Evolutionary conservation across 2,113 vertebrate species (phyloP), one percentile per base, ranked within the genome.

Genomic region (Passer montanus): DNA sequence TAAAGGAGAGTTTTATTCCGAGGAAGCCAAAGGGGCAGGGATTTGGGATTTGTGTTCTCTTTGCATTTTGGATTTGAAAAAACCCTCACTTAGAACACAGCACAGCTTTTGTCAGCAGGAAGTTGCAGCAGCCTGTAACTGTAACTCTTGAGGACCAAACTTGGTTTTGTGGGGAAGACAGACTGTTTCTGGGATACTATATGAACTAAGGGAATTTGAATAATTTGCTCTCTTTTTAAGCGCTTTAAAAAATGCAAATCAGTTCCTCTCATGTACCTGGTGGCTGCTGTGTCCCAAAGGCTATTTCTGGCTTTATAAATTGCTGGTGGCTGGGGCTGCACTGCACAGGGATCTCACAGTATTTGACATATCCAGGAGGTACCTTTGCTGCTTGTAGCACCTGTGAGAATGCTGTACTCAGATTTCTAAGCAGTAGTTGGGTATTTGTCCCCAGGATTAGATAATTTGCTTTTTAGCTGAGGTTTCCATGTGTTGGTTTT

Each of bases 31-130:
- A 37, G 26, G 31, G 16, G 1, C 23, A 80, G 44, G 14, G n/a
- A 8, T 56, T 68, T 7, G 8, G 22, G 39, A 31, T 78, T 46
- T 62, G 56, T 26, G 8, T 16, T 84, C 7, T 73, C 16, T 68
- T 76, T 75, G 64, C 6, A 2, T 91, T 94, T 94, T 33, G 62
- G 23, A 23, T 93, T 77, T 68, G 30, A 10, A 50, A 80, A 75
- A 49, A 5, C 0, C 0, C 2, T 9, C 26, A 0, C 17, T 62
- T 59, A 15, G 3, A 53, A 17, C 49, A 33, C 28, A 52, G 44
- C 68, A 15, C 11, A 69, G 15, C 44, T 82, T 68, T 90, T 53
- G 31, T 85, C 74, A 79, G 17, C 53, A 79, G 67, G 26, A 90
- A 46, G 37, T 37, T 87, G 49, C 31, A 90, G 28, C 31, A 73